phyloP scores from a whole-genome alignment of 2,113 vertebrate species.

The Platysteira castanea region DNA sequence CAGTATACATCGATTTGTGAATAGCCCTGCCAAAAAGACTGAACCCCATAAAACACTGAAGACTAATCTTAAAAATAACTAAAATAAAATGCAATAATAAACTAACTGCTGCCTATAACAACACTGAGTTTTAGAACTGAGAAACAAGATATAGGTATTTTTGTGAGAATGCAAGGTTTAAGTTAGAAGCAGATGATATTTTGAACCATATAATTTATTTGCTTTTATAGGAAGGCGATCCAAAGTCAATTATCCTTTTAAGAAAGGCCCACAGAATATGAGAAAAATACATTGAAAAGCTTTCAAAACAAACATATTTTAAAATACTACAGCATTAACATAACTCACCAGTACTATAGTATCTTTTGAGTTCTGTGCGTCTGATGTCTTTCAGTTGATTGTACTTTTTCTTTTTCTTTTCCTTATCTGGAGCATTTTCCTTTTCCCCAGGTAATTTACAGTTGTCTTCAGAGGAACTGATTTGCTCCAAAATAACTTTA shows the following conservation, averaged over 20 bases:
- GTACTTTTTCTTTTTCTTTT: constrained; percentile 79
- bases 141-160: background rate
- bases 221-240: background rate
- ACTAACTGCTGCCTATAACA: background rate
- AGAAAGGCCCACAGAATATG: background rate
- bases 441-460: constrained; percentile 61
- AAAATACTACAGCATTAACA: background rate
- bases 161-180: background rate
- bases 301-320: background rate
- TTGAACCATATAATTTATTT: background rate
- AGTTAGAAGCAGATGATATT: background rate
- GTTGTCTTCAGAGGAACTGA: constrained; percentile 65
- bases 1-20: background rate
- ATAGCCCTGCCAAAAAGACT: background rate
- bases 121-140: background rate
- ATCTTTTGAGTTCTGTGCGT: constrained; percentile 78
- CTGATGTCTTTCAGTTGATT: constrained; percentile 76
- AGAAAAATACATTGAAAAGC: background rate
- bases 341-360: constrained; percentile 70
- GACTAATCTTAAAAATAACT: background rate
- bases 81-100: background rate
- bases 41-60: background rate
- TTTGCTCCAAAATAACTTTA: constrained; percentile 68
- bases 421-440: constrained; percentile 65
- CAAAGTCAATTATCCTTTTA: background rate